Conservation (phyloP, 2,888 invertebrate genomes). For the Imbricaverruca yamaguchii region DNA sequence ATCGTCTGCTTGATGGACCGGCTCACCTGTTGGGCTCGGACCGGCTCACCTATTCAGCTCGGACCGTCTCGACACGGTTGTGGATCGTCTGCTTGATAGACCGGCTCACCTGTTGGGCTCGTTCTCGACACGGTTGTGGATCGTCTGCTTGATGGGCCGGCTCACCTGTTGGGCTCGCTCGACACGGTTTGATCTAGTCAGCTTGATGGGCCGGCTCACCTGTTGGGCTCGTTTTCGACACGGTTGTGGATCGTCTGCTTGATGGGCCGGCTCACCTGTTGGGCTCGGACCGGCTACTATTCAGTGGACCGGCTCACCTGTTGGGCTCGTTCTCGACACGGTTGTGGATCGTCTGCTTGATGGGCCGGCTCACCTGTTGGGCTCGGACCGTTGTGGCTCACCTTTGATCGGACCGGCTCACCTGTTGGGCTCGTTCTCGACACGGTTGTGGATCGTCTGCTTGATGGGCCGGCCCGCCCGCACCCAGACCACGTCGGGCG, state of each 20-base stretch:
- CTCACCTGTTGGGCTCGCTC: slow-evolving; percentile 41
- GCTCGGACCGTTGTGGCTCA: not conserved
- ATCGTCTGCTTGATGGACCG: slow-evolving; percentile 58
- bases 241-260: too few relatives aligned
- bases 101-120: too few relatives aligned
- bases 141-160: too few relatives aligned
- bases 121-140: too few relatives aligned
- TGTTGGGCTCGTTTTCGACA: slow-evolving; percentile 64
- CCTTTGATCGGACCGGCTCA: not conserved
- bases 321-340: slow-evolving; percentile 74
- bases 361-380: too few relatives aligned
- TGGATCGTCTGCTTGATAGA: too few relatives aligned
- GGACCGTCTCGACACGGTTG: slow-evolving; percentile 46
- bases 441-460: slow-evolving; percentile 53
- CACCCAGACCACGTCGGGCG: slow-evolving; percentile 80
- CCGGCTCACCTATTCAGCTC: too few relatives aligned
- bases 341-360: slow-evolving; percentile 55
- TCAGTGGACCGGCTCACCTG: slow-evolving; percentile 35
- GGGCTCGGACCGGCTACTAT: not conserved
- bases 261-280: too few relatives aligned
- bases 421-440: slow-evolving; percentile 71
- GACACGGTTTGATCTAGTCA: too few relatives aligned
- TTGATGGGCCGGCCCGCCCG: slow-evolving; percentile 68
- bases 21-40: too few relatives aligned
- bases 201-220: not conserved